Evolutionary conservation across 1,140 invertebrate genomes (phyloP), one percentile per base, ranked within the genome.

Genomic region (Calliopsis andreniformis): DNA sequence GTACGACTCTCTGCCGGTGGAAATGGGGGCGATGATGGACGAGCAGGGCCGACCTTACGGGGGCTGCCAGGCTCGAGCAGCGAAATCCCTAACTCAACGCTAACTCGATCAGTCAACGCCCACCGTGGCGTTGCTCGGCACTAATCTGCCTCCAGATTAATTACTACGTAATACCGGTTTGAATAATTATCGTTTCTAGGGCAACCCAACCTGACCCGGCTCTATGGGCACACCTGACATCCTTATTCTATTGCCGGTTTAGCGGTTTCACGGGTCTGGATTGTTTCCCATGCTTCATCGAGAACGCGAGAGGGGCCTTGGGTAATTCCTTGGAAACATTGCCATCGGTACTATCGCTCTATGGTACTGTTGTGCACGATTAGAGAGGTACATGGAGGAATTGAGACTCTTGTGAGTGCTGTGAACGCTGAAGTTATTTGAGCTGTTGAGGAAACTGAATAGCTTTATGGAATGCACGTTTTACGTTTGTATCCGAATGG

Each of bases 71-170:
- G 84, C 86, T 89, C 86, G 81, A 83, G 84, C 84, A 87, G 82
- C 84, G 82, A 89, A 91, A 90, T 89, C 89, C 90, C 89, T 87
- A 91, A 91, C 88, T 89, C 83, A 82, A 83, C 86, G 90, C 82
- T 91, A 92, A 92, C 89, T 90, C 87, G 86, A 92, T 91, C 89
- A 91, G 89, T 91, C 90, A 90, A 89, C 89, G 88, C 88, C 80
- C 76, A 80, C 69, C 80, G 79, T 83, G 76, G 80, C 80, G 73
- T 79, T 84, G 83, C 86, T 86, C 83, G 81, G 87, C 86, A 86
- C 84, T 90, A 89, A 89, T 89, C 87, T 89, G 84, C 87, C 85
- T 90, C 83, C 84, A 85, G 89, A 92, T 91, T 91, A 91, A 92
- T 91, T 89, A 89, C 89, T 86, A 86, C 83, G 86, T 86, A 89